A percentile compares a stretch with the other conserved stretches of the same genome.
These are phyloP conservation scores for Alauda arvensis DNA, from an alignment of 2,797 vertebrate species.

Conservation along the genomic window DNA sequence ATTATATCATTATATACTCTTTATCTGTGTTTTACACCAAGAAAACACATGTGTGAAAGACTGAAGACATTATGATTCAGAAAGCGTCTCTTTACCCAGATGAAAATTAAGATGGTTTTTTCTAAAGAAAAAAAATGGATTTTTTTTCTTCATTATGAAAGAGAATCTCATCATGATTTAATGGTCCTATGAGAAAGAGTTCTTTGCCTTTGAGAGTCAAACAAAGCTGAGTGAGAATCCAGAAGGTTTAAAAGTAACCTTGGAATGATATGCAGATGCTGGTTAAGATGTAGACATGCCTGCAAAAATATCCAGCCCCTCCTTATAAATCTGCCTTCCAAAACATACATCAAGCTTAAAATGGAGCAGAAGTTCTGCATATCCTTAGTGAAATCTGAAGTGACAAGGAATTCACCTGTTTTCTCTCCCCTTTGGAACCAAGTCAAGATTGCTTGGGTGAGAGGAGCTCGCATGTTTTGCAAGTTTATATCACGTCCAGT, in stretches of 20 bases:
- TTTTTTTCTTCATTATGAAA: not conserved
- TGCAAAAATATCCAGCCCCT: not conserved
- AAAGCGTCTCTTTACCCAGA: not conserved
- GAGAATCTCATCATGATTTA: not conserved
- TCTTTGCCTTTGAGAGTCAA: not conserved
- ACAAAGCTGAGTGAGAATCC: not conserved
- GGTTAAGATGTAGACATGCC: not conserved
- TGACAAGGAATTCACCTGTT: slow-evolving; percentile 2
- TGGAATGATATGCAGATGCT: not conserved
- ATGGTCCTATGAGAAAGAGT: not conserved
- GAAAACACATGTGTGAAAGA: not conserved
- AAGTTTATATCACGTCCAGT: not conserved
- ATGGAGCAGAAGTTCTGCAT: not conserved
- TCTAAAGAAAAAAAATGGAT: not conserved
- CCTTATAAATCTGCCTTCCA: not conserved
- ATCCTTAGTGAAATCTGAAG: not conserved
- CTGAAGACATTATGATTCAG: not conserved
- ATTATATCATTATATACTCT: not conserved
- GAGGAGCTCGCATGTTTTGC: not conserved
- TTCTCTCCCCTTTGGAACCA: not conserved
- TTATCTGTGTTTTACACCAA: not conserved
- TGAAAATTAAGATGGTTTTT: not conserved
- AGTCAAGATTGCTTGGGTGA: not conserved
- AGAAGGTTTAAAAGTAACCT: not conserved
- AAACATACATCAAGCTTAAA: not conserved